Percentiles rank a stretch among this genome's conserved stretches.
These are phyloP conservation scores for Potamarius usumacintae DNA, from an alignment of 2,113 vertebrate species.

Conservation along the genomic window DNA sequence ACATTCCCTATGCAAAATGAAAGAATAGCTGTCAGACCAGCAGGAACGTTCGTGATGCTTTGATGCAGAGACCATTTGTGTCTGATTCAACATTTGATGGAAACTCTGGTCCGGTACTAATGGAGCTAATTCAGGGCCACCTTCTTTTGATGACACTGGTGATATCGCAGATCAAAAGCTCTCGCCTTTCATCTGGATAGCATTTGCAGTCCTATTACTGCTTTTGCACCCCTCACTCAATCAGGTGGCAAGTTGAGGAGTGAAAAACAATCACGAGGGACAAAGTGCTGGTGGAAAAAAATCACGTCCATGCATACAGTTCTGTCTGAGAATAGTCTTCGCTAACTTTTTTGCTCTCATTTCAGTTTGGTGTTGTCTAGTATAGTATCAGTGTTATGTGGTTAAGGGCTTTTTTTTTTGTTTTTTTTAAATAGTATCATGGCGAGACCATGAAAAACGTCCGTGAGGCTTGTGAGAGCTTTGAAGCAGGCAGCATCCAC, in stretches of 20 bases:
- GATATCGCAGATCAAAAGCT: not conserved
- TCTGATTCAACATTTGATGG: not conserved
- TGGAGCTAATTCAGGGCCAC: not conserved
- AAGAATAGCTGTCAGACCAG: not conserved
- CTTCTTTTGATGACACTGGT: not conserved
- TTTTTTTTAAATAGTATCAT: conserved; percentile 80
- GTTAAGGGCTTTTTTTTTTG: not conserved
- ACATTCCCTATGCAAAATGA: not conserved
- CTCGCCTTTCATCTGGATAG: not conserved
- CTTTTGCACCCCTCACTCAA: not conserved
- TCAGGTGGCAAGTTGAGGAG: not conserved
- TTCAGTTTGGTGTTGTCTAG: not conserved
- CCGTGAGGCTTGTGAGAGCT: conserved; percentile 89
- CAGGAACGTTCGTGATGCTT: not conserved
- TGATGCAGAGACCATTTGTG: not conserved
- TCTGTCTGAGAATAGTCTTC: not conserved
- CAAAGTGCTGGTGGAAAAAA: not conserved
- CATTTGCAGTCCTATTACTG: not conserved
- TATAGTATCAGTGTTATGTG: not conserved
- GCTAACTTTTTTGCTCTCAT: not conserved
- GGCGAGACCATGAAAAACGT: conserved; percentile 90
- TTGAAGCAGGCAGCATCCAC: conserved; percentile 87
- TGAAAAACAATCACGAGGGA: not conserved
- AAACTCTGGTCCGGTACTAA: not conserved
- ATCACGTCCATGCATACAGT: not conserved